Percentiles rank a stretch among this genome's conserved stretches.
phyloP scores from a whole-genome alignment of 2,113 vertebrate species.

The Anoura caudifer region DNA sequence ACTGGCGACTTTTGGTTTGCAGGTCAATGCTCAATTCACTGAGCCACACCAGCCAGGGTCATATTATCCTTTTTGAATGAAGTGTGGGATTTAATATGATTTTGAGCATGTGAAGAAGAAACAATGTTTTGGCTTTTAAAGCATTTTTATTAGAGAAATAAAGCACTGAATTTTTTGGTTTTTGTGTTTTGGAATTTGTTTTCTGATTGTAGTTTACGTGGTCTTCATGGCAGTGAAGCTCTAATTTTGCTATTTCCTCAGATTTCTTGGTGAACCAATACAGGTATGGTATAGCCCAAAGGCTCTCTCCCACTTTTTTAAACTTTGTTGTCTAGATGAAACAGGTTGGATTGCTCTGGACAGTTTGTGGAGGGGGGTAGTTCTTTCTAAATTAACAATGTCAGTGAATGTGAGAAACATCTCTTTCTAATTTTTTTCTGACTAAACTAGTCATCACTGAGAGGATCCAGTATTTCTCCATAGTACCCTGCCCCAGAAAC shows the following conservation, averaged over 20 bases:
- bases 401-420: not conserved
- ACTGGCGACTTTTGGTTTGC: too few species aligned
- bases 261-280: not conserved
- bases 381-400: conserved; percentile 26
- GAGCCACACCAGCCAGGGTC: too few species aligned
- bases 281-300: not conserved
- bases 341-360: not conserved
- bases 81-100: conserved; percentile 10
- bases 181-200: not conserved
- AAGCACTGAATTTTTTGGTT: not conserved
- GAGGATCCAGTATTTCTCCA: not conserved
- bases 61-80: not conserved
- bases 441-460: not conserved
- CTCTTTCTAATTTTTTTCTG: not conserved
- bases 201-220: conserved; percentile 9
- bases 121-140: not conserved
- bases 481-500: not conserved
- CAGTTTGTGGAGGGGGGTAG: not conserved
- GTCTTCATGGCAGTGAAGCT: not conserved
- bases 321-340: not conserved
- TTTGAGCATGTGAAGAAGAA: conserved; percentile 1
- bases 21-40: too few species aligned
- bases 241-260: conserved; percentile 12
- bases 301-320: not conserved
- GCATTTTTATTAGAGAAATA: conserved; percentile 3